Base-by-base conservation (phyloP, 1,140 invertebrate genomes). In the Vollenhovia emeryi region DNA sequence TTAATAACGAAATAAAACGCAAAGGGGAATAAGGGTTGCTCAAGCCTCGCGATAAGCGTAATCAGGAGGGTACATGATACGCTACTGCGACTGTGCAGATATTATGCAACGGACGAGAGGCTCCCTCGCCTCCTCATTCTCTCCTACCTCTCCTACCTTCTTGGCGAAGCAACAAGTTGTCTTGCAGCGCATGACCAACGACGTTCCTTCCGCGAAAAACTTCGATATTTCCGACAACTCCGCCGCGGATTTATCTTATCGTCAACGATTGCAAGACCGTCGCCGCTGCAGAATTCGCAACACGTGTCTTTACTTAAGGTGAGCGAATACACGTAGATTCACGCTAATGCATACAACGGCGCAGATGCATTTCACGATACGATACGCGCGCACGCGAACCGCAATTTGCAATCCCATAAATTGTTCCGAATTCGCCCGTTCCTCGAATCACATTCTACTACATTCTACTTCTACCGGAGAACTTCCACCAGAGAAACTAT, bases 91-190 rank as follows among this genome's bases (percentile, higher is more conserved):
- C 48, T 18, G 30, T 36, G 66, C 6, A 36, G 40, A 76, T 78
- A 83, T 89, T 88, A 88, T 86, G 76, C 69, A 86, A 88, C 36
- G 55, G n/a, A 0, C 80, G 52, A 62, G 24, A 76, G 48, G 33
- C 45, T 60, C 40, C 30, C 73, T 30, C 18, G 52, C 45, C 9
- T 48, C 15, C 50, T 18, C 45, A 11, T 40, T n/a, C 55, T 40
- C 18, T 33, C 6, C 30, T 68, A 18, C 33, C 18, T 50, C n/a
- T 36, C 33, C 33, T 21, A 45, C 59, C 43, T 74, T 62, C 76
- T 48, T 36, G 27, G 50, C 43, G 86, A 68, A 76, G 87, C 87
- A 89, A 89, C 87, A 89, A 89, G 83, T 88, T 78, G 87, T 86
- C 57, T 64, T 24, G 40, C 27, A 27, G 2, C 13, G 59, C 24